Evolutionary conservation across 2,113 vertebrate genomes (phyloP).

Genomic region (Nycticorax nycticorax): DNA sequence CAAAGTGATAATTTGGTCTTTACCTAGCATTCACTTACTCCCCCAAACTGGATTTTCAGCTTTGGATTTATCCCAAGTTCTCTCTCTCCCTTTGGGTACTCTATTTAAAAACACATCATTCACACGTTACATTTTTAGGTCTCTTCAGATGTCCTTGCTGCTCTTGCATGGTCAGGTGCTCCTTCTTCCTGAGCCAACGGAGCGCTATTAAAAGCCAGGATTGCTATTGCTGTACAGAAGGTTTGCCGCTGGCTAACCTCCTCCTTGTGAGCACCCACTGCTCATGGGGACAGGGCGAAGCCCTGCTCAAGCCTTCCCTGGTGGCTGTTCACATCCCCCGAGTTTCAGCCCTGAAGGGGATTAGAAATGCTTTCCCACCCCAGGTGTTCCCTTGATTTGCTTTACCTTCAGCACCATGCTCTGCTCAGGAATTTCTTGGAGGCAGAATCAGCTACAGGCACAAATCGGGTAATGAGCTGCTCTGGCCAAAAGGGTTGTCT

Average conservation of each 20-base stretch:
- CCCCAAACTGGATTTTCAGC: neutral
- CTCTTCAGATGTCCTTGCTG: slow-evolving; percentile 21
- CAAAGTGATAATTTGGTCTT: neutral
- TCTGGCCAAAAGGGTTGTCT: neutral
- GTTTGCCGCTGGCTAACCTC: neutral
- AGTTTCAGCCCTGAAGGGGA: neutral
- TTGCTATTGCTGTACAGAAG: neutral
- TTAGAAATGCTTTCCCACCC: neutral
- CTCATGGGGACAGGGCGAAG: neutral
- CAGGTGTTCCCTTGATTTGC: neutral
- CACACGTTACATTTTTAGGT: neutral
- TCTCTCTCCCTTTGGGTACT: neutral
- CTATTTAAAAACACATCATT: neutral
- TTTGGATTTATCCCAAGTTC: neutral
- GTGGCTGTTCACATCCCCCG: neutral
- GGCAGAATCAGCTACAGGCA: neutral
- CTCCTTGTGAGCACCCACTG: neutral
- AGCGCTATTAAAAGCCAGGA: slow-evolving; percentile 3
- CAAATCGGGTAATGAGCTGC: neutral
- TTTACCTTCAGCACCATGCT: neutral
- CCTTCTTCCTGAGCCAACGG: neutral
- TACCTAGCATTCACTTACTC: neutral
- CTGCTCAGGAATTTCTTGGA: neutral
- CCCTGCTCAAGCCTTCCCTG: neutral
- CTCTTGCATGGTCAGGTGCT: slow-evolving; percentile 44